Evolutionary conservation across 2,888 invertebrate genomes (phyloP), one percentile per base, ranked within the genome.

Genomic region (Augochlorella aurata): DNA sequence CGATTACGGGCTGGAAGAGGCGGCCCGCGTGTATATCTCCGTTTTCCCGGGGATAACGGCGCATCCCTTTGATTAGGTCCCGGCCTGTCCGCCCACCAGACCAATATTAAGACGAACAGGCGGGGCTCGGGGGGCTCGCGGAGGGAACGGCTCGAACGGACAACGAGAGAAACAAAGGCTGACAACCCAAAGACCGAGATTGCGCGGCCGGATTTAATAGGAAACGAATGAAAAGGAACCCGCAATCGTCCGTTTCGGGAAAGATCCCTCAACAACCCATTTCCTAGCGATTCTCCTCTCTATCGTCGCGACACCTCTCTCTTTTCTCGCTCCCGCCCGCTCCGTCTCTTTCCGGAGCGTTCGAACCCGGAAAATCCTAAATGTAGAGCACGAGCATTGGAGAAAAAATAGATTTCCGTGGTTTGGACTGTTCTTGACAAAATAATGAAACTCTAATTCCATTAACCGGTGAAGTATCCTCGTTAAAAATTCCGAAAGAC

Each of bases 41-140:
- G 74, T 18, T 83, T 80, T 71, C 18, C 70, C 29, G 47, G 45
- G 72, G 61, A 83, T 58, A 76, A 52, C 65, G 29, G 45, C 78
- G 74, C 76, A 72, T 85, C 74, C 74, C 69, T 61, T 79, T 70
- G 77, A 82, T 82, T 82, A 78, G 69, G 74, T 77, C 74, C 74
- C 77, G 16, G 69, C 49, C 67, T 45, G 61, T 72, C 79, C 71
- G 54, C 52, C 61, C 49, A 68, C 66, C 47, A 38, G 50, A 71
- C 24, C 69, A 67, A 66, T 79, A 81, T 75, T 73, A 73, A 79
- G 63, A 81, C 24, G 68, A 71, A 84, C 79, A 79, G 74, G 77
- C 49, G 71, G 47, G 12, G 54, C 10, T 21, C 54, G n/a, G 21
- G 45, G 47, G 29, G 2, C 38, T 38, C 38, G 38, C 38, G 10